phyloP scores from a whole-genome alignment of 1,140 invertebrate genomes.

The Chrysopa pallens region DNA sequence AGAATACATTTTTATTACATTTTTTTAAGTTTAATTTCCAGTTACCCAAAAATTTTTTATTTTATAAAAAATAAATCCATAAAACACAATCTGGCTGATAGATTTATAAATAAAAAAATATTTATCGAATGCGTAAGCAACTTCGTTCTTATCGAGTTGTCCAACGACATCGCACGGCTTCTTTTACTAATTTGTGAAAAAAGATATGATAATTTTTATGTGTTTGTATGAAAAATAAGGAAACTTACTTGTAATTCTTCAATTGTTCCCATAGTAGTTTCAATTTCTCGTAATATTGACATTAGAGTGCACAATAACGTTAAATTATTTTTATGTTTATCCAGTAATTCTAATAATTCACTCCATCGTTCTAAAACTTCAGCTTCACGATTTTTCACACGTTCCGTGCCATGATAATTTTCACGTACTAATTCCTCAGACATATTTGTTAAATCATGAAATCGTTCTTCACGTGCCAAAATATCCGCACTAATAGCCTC shows the following conservation, averaged over 20 bases:
- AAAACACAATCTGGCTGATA: too few species aligned
- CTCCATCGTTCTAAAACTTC: slow-evolving; percentile 81
- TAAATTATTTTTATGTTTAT: slow-evolving; percentile 71
- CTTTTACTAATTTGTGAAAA: too few species aligned
- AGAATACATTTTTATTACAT: too few species aligned
- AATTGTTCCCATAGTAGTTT: slow-evolving; percentile 68
- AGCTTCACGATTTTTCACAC: slow-evolving; percentile 61
- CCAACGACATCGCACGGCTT: too few species aligned
- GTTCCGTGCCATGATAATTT: slow-evolving; percentile 78
- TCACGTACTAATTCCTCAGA: slow-evolving; percentile 78
- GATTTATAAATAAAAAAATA: too few species aligned
- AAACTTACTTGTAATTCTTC: slow-evolving; percentile 51
- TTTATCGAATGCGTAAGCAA: too few species aligned
- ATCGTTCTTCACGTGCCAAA: slow-evolving; percentile 81
- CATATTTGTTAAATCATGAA: slow-evolving; percentile 83
- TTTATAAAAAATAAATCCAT: too few species aligned
- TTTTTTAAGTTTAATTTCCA: too few species aligned
- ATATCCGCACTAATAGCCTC: slow-evolving; percentile 97
- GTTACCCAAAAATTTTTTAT: too few species aligned
- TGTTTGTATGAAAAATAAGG: too few species aligned
- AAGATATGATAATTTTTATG: too few species aligned
- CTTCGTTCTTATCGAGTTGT: too few species aligned
- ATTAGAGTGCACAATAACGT: slow-evolving; percentile 58
- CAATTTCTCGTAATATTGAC: slow-evolving; percentile 78
- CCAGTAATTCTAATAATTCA: slow-evolving; percentile 64